Evolutionary conservation across 1,140 invertebrate genomes (phyloP), one percentile per base, ranked within the genome.

Genomic region (Drosophila yakuba): DNA sequence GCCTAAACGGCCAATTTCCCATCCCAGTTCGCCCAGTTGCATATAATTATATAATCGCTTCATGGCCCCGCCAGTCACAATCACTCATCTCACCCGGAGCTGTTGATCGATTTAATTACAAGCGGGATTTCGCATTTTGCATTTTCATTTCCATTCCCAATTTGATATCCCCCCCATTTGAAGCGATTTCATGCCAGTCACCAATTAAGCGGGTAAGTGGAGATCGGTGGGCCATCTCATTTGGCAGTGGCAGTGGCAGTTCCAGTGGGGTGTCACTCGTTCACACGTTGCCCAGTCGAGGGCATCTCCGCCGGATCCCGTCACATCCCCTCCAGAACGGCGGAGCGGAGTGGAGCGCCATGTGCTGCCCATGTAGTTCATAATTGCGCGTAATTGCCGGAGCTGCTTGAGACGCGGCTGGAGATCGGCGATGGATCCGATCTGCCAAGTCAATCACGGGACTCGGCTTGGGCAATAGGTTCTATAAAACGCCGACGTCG

Each of bases 291-390:
- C 72, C 76, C 84, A 83, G 75, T 48, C 48, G 67, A 83, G 79
- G 73, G 80, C 63, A 89, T 88, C 84, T 88, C 83, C 84, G 83
- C 36, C 84, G 74, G 63, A 67, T 81, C 60, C 43, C 38, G 38
- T 7, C 41, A n/a, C 41, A n/a, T 43, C 41, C 66, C 72, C 67
- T 81, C 68, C 68, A 75, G 74, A 71, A 62, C 47, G 32, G 36
- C 47, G 41, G 23, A 38, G 50, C 35, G 25, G 43, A 25, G 25
- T 36, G 11, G 35, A 36, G 38, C 14, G 38, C 88, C 84, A 86
- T 83, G 84, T 80, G 83, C 71, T 88, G 82, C 82, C 67, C 83
- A 88, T 88, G 36, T 88, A 83, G 84, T 88, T 81, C 83, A 89
- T 28, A 88, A 88, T 88, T 88, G 84, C 57, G 7, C 39, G 67